Evolutionary conservation across 2,797 vertebrate genomes (phyloP).

Genomic region (Micromesistius poutassou): DNA sequence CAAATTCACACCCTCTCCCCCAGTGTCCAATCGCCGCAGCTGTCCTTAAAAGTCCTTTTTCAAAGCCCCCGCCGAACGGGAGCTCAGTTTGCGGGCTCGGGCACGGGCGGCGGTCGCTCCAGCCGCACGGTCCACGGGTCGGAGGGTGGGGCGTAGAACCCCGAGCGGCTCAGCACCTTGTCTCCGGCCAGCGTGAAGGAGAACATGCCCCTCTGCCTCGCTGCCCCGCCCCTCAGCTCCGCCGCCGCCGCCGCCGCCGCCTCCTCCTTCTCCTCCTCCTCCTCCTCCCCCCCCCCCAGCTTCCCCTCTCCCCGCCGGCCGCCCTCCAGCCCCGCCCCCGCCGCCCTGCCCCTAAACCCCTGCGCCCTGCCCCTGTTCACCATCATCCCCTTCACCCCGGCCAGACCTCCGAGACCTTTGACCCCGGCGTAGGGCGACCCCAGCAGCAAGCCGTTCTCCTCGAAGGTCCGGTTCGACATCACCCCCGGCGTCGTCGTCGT

Average conservation of each 20-base stretch:
- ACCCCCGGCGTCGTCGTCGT: neutral
- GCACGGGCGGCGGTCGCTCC: conserved; percentile 81
- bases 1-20: neutral
- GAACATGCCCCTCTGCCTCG: conserved; percentile 83
- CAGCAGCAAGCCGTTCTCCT: conserved; percentile 50
- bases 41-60: neutral
- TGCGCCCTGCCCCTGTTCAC: conserved; percentile 38
- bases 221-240: conserved; percentile 78
- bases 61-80: neutral
- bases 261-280: conserved; percentile 66
- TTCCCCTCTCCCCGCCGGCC: conserved; percentile 77
- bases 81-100: conserved; percentile 85
- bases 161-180: conserved; percentile 80
- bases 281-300: conserved; percentile 75
- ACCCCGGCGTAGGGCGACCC: conserved; percentile 67
- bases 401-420: conserved; percentile 78
- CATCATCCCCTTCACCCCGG: conserved; percentile 71
- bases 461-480: conserved; percentile 41
- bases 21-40: neutral
- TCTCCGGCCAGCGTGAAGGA: conserved; percentile 87
- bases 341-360: conserved; percentile 64
- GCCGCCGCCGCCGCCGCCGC: conserved; percentile 78
- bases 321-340: conserved; percentile 79
- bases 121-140: conserved; percentile 90
- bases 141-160: conserved; percentile 82